Evolutionary conservation across 37 sponge, comb jelly and placozoan genomes (phyloP), one percentile per base, ranked within the genome.

Genomic region (Mnemiopsis leidyi): DNA sequence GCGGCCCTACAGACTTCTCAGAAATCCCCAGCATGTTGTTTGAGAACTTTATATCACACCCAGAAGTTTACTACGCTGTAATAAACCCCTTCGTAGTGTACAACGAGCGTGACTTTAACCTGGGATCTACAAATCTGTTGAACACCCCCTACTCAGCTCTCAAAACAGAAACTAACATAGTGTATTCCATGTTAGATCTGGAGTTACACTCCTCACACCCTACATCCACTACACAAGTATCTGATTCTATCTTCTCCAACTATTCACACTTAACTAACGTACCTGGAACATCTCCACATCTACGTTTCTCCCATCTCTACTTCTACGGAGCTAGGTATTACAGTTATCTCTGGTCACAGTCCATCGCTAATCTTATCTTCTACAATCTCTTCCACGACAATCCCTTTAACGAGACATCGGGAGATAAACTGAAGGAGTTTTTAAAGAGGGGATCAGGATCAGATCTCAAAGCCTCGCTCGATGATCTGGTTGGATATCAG

Each of bases 21-120:
- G 98, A 98, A 92, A 95, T 98, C 3, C 99, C 99, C 28, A 96
- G 97, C 13, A 95, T 69, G n/a, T 88, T 98, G 36, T 97, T 97
- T 96, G 99, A 98, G 79, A 38, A 82, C 36, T 98, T 96, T 67
- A 77, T 95, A 1, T 93, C 39, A 3, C 96, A 98, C 71, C 83
- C 90, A 7, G 76, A 95, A 0, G 95, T 98, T 30, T 32, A 96
- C 24, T 37, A 83, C 13, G 39, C 94, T 0, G 94, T 96, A 93
- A 95, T 95, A n/a, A 94, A 34, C 67, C 96, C 95, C 0, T 82
- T 79, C 23, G 82, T 76, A 31, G 23, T 83, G 16, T 73, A 96
- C 21, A 92, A 95, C 0, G 90, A 92, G 5, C 28, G 36, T 21
- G 32, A 32, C 0, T 38, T 94, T 24, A 76, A 37, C 24, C 24